phyloP scores from a whole-genome alignment of 1,140 invertebrate genomes.

The Eupristina koningsbergeri region DNA sequence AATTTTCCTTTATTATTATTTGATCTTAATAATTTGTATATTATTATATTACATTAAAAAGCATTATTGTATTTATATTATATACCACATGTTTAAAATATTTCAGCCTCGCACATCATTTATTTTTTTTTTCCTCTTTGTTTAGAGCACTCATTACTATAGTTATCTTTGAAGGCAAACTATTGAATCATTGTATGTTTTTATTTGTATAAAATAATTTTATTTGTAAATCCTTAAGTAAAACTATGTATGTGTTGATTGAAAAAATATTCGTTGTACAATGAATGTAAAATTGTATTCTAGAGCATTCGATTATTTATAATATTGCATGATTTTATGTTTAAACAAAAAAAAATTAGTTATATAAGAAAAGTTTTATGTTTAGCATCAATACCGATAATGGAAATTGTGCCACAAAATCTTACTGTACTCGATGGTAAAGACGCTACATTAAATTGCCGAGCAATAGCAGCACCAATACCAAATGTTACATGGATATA shows the following conservation, averaged over 20 bases:
- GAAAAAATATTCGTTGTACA: constrained; percentile 11
- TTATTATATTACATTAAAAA: too few relatives aligned
- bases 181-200: constrained; percentile 30
- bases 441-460: constrained; percentile 89
- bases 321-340: constrained; percentile 49
- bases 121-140: constrained; percentile 1
- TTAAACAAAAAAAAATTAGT: not conserved
- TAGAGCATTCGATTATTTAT: too few relatives aligned
- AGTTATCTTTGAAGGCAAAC: not conserved
- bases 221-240: constrained; percentile 19
- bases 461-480: constrained; percentile 89
- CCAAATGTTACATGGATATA: constrained; percentile 94
- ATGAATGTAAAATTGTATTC: too few relatives aligned
- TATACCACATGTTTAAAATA: not conserved
- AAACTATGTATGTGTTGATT: constrained; percentile 8
- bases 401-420: constrained; percentile 88
- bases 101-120: constrained; percentile 16
- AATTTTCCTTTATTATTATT: too few relatives aligned
- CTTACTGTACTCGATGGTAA: constrained; percentile 92
- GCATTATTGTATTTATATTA: not conserved
- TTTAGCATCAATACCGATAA: constrained; percentile 86
- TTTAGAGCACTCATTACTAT: constrained; percentile 35
- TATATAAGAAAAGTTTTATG: not conserved
- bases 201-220: constrained; percentile 35
- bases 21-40: too few relatives aligned